A percentile compares a stretch with the other conserved stretches of the same genome.
Conservation (phyloP, 2,888 invertebrate species). For the Acanthoscelides obtectus region DNA sequence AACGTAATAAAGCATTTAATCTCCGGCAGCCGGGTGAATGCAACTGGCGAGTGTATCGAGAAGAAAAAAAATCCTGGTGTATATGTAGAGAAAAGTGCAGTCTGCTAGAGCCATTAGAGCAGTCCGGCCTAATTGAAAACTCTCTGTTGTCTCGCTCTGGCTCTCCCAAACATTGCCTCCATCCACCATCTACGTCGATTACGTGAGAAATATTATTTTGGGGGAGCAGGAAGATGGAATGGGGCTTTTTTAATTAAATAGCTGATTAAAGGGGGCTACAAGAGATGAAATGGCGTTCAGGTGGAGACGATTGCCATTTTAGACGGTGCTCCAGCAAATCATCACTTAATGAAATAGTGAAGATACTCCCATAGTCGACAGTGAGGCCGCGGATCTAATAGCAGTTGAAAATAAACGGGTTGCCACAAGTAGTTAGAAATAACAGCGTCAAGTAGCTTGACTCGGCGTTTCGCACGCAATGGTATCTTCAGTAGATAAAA, state of each 20-base stretch:
- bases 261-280: not conserved
- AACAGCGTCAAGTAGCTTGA: too few species aligned
- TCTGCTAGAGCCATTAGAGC: not conserved
- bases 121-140: not conserved
- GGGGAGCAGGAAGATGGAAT: not conserved
- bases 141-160: not conserved
- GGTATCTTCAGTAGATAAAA: too few species aligned
- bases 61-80: not conserved
- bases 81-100: not conserved
- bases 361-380: too few species aligned
- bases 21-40: not conserved
- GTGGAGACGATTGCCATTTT: not conserved
- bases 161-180: not conserved
- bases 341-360: not conserved
- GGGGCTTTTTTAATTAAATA: not conserved
- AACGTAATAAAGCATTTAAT: not conserved
- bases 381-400: too few species aligned
- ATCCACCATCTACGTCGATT: not conserved
- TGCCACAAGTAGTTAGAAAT: too few species aligned
- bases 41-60: not conserved
- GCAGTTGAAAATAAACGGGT: too few species aligned
- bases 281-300: not conserved
- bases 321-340: not conserved
- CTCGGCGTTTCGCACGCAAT: too few species aligned
- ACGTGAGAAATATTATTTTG: not conserved